Evolutionary conservation across 2,797 vertebrate species (phyloP).

Genomic region (Hozukius guyotensis): DNA sequence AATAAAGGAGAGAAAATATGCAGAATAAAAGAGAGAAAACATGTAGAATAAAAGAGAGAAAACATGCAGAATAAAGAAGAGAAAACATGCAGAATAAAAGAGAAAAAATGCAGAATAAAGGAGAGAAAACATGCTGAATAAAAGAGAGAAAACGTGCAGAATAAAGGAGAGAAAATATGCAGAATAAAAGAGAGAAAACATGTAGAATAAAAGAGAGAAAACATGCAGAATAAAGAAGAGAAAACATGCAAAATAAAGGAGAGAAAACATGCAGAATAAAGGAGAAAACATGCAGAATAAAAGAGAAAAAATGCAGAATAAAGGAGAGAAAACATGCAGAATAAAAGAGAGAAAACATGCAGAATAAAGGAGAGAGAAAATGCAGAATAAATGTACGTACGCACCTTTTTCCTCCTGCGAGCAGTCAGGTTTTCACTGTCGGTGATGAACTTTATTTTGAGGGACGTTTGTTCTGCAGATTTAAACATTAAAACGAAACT

Average conservation of each 20-base stretch:
- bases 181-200: background rate
- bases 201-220: background rate
- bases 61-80: background rate
- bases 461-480: rapidly evolving
- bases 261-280: too few relatives aligned
- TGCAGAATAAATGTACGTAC: background rate
- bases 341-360: background rate
- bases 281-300: too few relatives aligned
- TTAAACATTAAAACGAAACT: background rate
- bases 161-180: background rate
- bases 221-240: too few relatives aligned
- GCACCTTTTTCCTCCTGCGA: background rate
- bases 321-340: background rate
- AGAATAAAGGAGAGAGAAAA: background rate
- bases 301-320: background rate
- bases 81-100: background rate
- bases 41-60: too few relatives aligned
- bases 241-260: too few relatives aligned
- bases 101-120: too few relatives aligned
- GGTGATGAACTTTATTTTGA: background rate
- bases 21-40: too few relatives aligned
- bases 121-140: background rate
- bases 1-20: too few relatives aligned
- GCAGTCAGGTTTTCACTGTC: background rate
- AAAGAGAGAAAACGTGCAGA: background rate